These are phyloP conservation scores for Proctacanthus coquilletti DNA, from an alignment of 1,140 invertebrate species.

Conservation along the genomic window DNA sequence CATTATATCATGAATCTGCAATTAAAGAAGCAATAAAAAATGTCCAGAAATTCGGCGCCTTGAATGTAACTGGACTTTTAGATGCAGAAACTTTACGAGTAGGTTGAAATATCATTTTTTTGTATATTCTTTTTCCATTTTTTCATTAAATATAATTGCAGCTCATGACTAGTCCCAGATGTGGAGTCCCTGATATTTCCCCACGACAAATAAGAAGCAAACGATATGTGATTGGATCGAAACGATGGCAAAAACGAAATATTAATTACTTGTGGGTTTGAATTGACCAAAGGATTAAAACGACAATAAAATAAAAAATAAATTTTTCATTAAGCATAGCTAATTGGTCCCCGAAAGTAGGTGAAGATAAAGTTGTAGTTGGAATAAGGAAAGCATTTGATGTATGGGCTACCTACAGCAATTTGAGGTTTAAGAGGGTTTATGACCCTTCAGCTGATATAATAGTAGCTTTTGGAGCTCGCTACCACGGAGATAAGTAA, in stretches of 20 bases:
- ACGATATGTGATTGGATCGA: conserved; percentile 37
- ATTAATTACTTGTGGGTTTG: conserved; percentile 42
- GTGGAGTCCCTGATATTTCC: conserved; percentile 45
- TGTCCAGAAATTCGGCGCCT: conserved; percentile 49
- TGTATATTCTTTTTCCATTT: conserved; percentile 8
- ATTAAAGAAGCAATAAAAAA: conserved; percentile 41
- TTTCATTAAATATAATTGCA: no score
- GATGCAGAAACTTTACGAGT: conserved; percentile 43
- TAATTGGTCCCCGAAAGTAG: conserved; percentile 45
- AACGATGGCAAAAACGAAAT: conserved; percentile 43
- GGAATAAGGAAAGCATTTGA: conserved; percentile 41
- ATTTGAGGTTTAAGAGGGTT: conserved; percentile 36
- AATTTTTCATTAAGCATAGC: conserved; percentile 35
- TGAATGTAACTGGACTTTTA: conserved; percentile 43
- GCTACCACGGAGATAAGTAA: conserved; percentile 42
- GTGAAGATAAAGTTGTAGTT: conserved; percentile 32
- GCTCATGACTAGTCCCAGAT: conserved; percentile 44
- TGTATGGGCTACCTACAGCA: conserved; percentile 45
- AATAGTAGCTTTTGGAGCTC: conserved; percentile 41
- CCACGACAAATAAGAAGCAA: conserved; percentile 24
- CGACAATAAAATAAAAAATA: conserved; percentile 4
- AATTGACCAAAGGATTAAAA: not conserved
- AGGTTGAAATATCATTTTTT: conserved; percentile 11
- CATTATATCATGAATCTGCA: conserved; percentile 39
- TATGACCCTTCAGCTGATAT: conserved; percentile 41